Evolutionary conservation across 2,888 invertebrate genomes (phyloP).

Genomic region (Hypomecis atomaria): DNA sequence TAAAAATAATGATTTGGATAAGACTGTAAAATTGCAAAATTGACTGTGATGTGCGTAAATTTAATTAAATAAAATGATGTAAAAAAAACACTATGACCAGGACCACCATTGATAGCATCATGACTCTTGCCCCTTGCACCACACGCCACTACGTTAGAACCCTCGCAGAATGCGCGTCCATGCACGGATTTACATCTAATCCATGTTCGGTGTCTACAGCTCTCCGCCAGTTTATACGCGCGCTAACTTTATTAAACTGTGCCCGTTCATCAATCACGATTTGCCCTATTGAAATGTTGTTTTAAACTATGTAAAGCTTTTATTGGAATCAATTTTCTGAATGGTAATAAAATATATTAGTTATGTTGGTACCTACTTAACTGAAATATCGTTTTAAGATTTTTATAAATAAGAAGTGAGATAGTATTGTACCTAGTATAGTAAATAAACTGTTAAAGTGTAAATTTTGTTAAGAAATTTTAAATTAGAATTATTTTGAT

Average conservation of each 20-base stretch:
- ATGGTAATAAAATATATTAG: background rate
- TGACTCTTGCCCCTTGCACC: conserved; percentile 43
- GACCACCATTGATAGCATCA: background rate
- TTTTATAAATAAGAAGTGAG: too few relatives aligned
- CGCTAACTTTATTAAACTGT: conserved; percentile 76
- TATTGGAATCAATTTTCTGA: conserved; percentile 1
- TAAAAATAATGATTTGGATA: too few relatives aligned
- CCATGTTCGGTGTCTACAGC: conserved; percentile 66
- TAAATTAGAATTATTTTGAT: too few relatives aligned
- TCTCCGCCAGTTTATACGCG: conserved; percentile 60
- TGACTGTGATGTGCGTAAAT: too few relatives aligned
- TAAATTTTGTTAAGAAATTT: too few relatives aligned
- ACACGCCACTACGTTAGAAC: conserved; percentile 49
- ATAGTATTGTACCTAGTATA: too few relatives aligned
- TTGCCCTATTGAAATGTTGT: conserved; percentile 27
- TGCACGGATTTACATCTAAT: conserved; percentile 77
- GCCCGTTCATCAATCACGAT: conserved; percentile 39
- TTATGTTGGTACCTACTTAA: too few relatives aligned
- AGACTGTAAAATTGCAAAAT: too few relatives aligned
- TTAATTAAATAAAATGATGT: too few relatives aligned
- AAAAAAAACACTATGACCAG: too few relatives aligned
- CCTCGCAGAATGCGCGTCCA: conserved; percentile 69
- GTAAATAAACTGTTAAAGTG: too few relatives aligned
- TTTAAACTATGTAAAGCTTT: conserved; percentile 23
- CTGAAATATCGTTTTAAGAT: too few relatives aligned